Evolutionary conservation across 2,888 invertebrate species (phyloP).

Genomic region (Ormyrus labotus): DNA sequence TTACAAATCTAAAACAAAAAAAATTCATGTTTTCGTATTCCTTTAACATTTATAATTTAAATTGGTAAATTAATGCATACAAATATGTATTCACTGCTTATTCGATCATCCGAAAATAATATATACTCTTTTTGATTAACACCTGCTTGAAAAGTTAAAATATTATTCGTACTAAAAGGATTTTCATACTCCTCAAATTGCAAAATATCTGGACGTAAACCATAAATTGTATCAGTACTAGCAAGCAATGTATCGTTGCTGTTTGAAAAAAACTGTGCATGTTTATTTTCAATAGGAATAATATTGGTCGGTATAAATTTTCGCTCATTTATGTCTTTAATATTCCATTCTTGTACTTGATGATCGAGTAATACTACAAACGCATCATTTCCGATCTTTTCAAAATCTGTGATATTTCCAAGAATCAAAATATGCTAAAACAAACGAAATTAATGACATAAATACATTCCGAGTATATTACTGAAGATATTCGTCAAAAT

Average conservation of each 20-base stretch:
- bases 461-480: neutral
- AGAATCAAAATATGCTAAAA: constrained; percentile 63
- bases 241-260: constrained; percentile 54
- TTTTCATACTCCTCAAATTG: constrained; percentile 43
- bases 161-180: constrained; percentile 49
- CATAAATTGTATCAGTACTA: constrained; percentile 53
- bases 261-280: constrained; percentile 57
- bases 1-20: constrained; percentile 60
- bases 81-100: constrained; percentile 64
- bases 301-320: constrained; percentile 2
- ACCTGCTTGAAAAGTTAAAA: constrained; percentile 64
- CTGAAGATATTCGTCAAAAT: too few relatives aligned
- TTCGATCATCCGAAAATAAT: constrained; percentile 61
- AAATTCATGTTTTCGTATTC: too few relatives aligned
- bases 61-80: constrained; percentile 61
- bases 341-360: constrained; percentile 58
- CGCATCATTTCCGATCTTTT: constrained; percentile 57
- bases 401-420: constrained; percentile 60
- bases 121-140: constrained; percentile 61
- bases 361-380: constrained; percentile 58
- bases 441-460: constrained; percentile 8
- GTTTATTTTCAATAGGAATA: constrained; percentile 32
- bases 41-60: constrained; percentile 1
- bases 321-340: constrained; percentile 47
- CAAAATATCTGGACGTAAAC: constrained; percentile 46